A percentile compares a stretch with the other conserved stretches of the same genome.
phyloP scores from a whole-genome alignment of 2,888 invertebrate genomes.

The Eupsilia transversa region DNA sequence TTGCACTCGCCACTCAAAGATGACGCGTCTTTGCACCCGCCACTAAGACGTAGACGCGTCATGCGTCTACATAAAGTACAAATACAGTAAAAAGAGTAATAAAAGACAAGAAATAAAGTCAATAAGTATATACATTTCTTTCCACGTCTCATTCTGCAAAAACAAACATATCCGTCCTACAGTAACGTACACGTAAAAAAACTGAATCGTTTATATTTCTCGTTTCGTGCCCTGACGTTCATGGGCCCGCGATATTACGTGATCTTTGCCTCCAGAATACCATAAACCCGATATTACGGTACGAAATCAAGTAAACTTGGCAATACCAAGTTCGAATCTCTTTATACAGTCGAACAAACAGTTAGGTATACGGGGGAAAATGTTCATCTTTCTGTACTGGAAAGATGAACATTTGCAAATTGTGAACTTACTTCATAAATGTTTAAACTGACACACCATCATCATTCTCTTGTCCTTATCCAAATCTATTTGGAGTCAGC shows the following conservation, averaged over 20 bases:
- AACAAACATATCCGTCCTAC: slow-evolving; percentile 27
- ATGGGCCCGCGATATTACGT: slow-evolving; percentile 46
- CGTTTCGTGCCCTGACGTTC: slow-evolving; percentile 34
- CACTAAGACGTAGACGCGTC: no score
- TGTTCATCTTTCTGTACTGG: not conserved
- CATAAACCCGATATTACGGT: slow-evolving; percentile 42
- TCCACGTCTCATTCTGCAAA: slow-evolving; percentile 17
- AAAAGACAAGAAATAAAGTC: slow-evolving; percentile 8
- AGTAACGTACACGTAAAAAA: slow-evolving; percentile 26
- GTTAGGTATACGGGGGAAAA: not conserved
- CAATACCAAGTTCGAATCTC: slow-evolving; percentile 29
- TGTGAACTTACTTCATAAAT: no score
- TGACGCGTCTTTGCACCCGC: not conserved
- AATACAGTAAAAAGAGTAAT: slow-evolving; percentile 9
- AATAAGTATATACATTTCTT: slow-evolving; percentile 34
- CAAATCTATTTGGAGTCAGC: no score
- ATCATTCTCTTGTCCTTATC: no score
- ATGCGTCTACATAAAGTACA: not conserved
- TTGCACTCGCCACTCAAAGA: no score
- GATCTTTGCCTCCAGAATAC: slow-evolving; percentile 41
- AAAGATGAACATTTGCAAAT: no score
- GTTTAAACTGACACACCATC: no score
- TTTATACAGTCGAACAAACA: slow-evolving; percentile 32
- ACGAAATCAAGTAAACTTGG: slow-evolving; percentile 46
- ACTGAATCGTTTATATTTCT: slow-evolving; percentile 33